These are phyloP conservation scores for Phania funesta DNA, from an alignment of 2,888 invertebrate genomes.

Conservation along the genomic window DNA sequence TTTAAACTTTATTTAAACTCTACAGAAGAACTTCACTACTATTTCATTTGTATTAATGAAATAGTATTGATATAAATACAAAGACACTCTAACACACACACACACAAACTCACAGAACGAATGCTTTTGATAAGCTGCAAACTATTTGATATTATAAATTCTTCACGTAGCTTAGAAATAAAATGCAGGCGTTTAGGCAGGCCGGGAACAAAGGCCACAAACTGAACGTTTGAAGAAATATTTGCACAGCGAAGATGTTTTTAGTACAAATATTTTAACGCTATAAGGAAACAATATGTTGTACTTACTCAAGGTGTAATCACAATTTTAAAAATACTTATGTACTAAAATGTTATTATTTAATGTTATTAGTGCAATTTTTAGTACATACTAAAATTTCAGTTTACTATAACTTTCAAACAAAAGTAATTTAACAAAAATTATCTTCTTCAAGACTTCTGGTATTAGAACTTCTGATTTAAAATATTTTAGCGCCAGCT, in stretches of 20 bases:
- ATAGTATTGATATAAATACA: constrained; percentile 4
- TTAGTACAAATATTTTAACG: not conserved
- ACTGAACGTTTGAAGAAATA: not conserved
- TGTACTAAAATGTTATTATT: too few species aligned
- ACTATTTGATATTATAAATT: constrained; percentile 42
- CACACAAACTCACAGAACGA: not conserved
- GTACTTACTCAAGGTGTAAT: too few species aligned
- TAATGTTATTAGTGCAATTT: too few species aligned
- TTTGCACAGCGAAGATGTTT: not conserved
- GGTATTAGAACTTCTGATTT: too few species aligned
- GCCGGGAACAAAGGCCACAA: not conserved
- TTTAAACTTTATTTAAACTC: constrained; percentile 20
- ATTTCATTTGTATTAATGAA: not conserved
- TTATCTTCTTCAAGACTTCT: too few species aligned
- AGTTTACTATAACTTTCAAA: too few species aligned
- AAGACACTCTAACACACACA: not conserved
- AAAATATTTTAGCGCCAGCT: too few species aligned
- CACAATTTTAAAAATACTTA: too few species aligned
- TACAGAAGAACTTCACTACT: constrained; percentile 1
- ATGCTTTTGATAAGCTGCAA: constrained; percentile 2
- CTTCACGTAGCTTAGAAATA: constrained; percentile 15
- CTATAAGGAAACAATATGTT: too few species aligned
- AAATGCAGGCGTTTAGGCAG: constrained; percentile 23
- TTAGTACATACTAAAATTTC: too few species aligned
- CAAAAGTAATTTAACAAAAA: too few species aligned